Conservation (phyloP, 2,888 invertebrate genomes). For the Apotomis turbidana region DNA sequence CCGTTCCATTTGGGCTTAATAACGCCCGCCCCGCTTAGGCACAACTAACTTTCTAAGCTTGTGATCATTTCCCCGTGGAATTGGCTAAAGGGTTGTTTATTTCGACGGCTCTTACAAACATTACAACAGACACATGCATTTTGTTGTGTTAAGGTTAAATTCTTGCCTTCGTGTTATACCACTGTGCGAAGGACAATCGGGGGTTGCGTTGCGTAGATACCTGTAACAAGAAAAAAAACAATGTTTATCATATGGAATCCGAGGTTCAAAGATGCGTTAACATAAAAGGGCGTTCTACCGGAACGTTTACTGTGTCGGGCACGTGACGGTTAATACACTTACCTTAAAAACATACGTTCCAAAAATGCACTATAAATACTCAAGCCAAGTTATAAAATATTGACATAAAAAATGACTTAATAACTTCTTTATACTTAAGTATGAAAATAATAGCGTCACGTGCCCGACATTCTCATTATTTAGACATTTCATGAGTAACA, state of each 20-base stretch:
- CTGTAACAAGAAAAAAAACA: constrained; percentile 31
- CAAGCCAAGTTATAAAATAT: too few relatives aligned
- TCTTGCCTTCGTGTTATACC: neutral
- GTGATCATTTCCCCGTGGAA: constrained; percentile 27
- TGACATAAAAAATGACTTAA: too few relatives aligned
- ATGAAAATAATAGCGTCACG: too few relatives aligned
- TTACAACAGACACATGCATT: neutral
- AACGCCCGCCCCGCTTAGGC: constrained; percentile 26
- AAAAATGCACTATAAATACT: too few relatives aligned
- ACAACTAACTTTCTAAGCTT: constrained; percentile 30
- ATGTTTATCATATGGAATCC: neutral
- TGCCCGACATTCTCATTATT: too few relatives aligned
- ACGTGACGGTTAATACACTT: too few relatives aligned
- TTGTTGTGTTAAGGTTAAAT: neutral
- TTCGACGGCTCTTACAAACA: constrained; percentile 7
- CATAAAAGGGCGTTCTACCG: too few relatives aligned
- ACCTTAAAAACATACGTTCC: too few relatives aligned
- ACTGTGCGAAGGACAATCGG: neutral
- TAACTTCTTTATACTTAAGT: too few relatives aligned
- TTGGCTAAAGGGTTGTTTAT: constrained; percentile 27
- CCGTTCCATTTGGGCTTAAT: constrained; percentile 32
- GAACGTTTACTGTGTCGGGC: too few relatives aligned
- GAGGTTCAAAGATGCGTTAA: neutral
- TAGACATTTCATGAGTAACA: too few relatives aligned
- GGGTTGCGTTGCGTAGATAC: constrained; percentile 7